A percentile compares a stretch with the other conserved stretches of the same genome.
Evolutionary conservation across 2,797 vertebrate genomes (phyloP).

Genomic region (Cossypha niveicapilla): DNA sequence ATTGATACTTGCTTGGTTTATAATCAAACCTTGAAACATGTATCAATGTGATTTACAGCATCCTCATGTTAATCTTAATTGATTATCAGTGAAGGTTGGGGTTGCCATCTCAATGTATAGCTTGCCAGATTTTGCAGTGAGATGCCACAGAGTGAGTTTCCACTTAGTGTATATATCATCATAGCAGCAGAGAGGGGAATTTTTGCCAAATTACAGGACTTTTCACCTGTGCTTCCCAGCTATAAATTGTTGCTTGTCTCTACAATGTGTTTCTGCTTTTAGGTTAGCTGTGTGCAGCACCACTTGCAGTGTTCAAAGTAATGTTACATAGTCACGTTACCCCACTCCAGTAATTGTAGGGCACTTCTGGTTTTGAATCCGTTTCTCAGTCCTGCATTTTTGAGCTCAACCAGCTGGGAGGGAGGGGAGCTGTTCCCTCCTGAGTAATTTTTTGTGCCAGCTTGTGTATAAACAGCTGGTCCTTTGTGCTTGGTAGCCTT

Average conservation of each 20-base stretch:
- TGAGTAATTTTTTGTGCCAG: conserved; percentile 11
- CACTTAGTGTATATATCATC: background rate
- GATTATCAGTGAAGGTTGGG: conserved; percentile 42
- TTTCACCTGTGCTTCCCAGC: background rate
- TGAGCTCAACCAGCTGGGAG: conserved; percentile 36
- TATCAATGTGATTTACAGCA: conserved; percentile 65
- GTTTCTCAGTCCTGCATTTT: background rate
- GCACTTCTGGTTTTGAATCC: background rate
- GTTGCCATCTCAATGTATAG: background rate
- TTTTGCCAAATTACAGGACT: background rate
- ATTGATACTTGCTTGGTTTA: conserved; percentile 70
- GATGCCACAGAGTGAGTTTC: background rate
- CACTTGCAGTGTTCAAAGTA: background rate
- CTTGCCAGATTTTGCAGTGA: background rate
- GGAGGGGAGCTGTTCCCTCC: background rate
- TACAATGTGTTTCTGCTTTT: background rate
- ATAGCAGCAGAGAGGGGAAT: background rate
- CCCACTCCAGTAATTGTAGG: background rate
- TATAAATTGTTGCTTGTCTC: background rate
- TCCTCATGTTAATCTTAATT: conserved; percentile 53
- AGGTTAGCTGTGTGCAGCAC: background rate
- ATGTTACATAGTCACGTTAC: background rate
- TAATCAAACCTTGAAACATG: conserved; percentile 59
- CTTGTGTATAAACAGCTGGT: conserved; percentile 17
- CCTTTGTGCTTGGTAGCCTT: background rate